A percentile compares a stretch with the other conserved stretches of the same genome.
phyloP scores from a whole-genome alignment of 2,113 vertebrate species.

The Hippocampus mohnikei region DNA sequence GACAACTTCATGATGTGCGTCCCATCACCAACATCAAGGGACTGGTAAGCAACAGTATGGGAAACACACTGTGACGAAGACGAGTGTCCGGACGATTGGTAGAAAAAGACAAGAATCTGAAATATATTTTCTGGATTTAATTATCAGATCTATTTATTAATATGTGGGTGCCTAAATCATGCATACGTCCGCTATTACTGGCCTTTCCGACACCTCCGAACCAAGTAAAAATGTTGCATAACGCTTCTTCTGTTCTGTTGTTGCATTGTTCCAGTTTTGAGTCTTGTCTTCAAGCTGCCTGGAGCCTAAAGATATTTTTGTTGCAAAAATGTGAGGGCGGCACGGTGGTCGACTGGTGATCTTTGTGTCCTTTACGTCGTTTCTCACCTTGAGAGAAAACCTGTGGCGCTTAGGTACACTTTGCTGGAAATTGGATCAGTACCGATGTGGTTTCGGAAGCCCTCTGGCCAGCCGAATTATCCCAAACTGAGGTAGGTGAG shows the following conservation, averaged over 20 bases:
- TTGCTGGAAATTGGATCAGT: neutral
- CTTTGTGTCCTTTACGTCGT: neutral
- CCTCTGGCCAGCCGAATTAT: neutral
- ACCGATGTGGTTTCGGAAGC: neutral
- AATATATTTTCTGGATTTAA: slow-evolving; percentile 9
- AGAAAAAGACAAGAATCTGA: neutral
- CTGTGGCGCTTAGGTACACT: neutral
- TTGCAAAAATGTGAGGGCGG: slow-evolving; percentile 22
- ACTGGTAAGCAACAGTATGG: slow-evolving; percentile 77
- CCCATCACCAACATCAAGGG: slow-evolving; percentile 87
- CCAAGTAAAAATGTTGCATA: neutral
- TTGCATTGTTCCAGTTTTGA: neutral
- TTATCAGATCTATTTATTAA: slow-evolving; percentile 7
- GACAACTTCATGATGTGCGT: slow-evolving; percentile 86
- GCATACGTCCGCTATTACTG: neutral
- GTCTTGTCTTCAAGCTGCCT: neutral
- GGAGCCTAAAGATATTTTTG: slow-evolving; percentile 20
- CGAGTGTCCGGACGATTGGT: neutral
- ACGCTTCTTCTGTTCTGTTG: neutral
- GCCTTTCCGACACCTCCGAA: neutral
- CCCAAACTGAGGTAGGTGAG: neutral
- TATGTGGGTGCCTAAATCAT: neutral
- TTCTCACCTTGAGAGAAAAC: neutral
- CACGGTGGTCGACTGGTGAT: neutral
- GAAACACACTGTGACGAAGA: slow-evolving; percentile 65